Evolutionary conservation across 2,113 vertebrate species (phyloP).

Genomic region (Micronycteris hirsuta): DNA sequence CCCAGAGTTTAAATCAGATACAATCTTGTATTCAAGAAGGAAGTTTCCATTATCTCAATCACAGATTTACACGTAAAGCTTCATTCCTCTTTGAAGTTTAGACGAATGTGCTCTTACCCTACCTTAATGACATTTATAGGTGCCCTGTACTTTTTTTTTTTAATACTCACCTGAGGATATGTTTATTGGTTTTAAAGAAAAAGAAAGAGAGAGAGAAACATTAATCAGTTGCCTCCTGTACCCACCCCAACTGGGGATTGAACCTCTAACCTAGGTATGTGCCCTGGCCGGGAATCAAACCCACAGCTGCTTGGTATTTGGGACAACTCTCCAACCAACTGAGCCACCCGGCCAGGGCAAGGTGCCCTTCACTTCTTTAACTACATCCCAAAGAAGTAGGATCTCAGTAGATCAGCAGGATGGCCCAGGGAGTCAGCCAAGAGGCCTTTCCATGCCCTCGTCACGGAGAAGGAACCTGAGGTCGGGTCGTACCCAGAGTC

Average conservation of each 20-base stretch:
- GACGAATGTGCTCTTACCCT: background rate
- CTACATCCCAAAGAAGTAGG: background rate
- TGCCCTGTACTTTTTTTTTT: background rate
- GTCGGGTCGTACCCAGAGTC: background rate
- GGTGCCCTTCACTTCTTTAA: background rate
- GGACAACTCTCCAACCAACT: no score
- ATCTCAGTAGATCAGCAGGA: background rate
- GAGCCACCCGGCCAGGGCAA: no score
- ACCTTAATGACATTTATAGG: background rate
- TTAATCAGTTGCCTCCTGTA: no score
- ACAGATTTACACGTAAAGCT: background rate
- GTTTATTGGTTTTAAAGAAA: no score
- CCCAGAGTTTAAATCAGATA: background rate
- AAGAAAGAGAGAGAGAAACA: no score
- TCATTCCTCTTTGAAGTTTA: background rate
- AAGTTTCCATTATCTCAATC: background rate
- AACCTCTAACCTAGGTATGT: no score
- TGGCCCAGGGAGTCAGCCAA: background rate
- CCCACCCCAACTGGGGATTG: no score
- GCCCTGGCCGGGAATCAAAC: no score
- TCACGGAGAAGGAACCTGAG: background rate
- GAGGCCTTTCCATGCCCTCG: background rate
- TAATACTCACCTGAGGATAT: no score
- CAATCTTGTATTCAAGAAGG: background rate
- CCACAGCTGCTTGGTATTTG: no score